phyloP scores from a whole-genome alignment of 2,888 invertebrate genomes.

The Lumbricus terrestris region DNA sequence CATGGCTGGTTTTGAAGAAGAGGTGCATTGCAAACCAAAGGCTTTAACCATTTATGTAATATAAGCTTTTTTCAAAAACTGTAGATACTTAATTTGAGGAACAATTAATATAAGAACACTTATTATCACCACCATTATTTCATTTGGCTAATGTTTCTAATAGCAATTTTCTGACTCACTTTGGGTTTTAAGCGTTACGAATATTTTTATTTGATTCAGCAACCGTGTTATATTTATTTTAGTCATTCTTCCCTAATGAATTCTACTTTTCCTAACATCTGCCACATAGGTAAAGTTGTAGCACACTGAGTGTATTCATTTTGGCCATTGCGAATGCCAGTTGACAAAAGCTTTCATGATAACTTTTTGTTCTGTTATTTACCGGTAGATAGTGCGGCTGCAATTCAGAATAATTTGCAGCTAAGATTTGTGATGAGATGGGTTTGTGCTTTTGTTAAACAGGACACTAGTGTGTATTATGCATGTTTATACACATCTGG shows the following conservation, averaged over 20 bases:
- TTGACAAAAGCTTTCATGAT: no score
- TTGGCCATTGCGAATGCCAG: background rate
- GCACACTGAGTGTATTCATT: background rate
- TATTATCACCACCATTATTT: background rate
- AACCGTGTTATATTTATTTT: background rate
- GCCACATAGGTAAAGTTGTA: background rate
- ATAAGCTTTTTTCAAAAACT: background rate
- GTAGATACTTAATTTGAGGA: no score
- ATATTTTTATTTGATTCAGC: background rate
- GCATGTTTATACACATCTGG: background rate
- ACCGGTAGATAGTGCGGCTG: background rate
- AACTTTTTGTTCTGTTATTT: background rate
- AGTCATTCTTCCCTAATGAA: background rate
- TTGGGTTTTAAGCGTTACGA: background rate
- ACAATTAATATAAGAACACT: background rate
- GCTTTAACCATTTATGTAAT: background rate
- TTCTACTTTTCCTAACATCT: background rate
- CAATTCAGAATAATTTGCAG: background rate
- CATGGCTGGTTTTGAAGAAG: background rate
- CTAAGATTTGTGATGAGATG: background rate
- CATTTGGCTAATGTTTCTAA: background rate
- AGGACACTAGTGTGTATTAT: background rate
- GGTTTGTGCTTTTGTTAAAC: background rate
- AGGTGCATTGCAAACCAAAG: no score
- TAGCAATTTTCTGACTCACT: background rate